Percentiles rank a stretch among this genome's conserved stretches.
Evolutionary conservation across 2,113 vertebrate species (phyloP).

Genomic region (Oxyura jamaicensis): DNA sequence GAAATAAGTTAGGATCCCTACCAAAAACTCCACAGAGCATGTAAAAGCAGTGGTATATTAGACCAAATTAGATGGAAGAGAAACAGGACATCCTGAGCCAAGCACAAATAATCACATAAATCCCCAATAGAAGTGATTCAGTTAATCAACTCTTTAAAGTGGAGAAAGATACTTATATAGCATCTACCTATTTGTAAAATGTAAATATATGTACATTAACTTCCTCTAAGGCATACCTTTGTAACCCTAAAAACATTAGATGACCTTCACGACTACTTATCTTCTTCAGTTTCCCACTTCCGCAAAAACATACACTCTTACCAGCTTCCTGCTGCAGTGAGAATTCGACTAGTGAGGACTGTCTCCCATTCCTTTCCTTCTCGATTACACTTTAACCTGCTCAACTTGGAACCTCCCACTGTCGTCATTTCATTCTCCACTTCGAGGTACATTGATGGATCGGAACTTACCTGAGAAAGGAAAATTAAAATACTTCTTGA

Average conservation of each 20-base stretch:
- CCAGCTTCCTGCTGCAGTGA: conserved; percentile 92
- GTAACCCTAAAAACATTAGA: neutral
- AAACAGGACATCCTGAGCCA: neutral
- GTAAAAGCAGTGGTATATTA: neutral
- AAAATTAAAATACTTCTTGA: neutral
- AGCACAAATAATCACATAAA: neutral
- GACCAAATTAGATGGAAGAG: neutral
- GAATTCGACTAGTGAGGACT: conserved; percentile 88
- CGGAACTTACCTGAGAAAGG: conserved; percentile 84
- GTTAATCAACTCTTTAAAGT: neutral
- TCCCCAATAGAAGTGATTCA: neutral
- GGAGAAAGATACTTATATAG: neutral
- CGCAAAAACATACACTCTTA: conserved; percentile 34
- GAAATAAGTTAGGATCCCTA: neutral
- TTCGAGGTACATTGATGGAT: conserved; percentile 91
- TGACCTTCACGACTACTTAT: neutral
- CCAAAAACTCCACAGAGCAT: neutral
- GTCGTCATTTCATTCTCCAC: conserved; percentile 92
- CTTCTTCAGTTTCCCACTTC: neutral
- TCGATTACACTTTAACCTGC: conserved; percentile 90
- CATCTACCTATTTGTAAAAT: neutral
- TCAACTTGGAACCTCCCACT: conserved; percentile 87
- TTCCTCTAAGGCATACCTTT: neutral
- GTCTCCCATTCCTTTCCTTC: conserved; percentile 94
- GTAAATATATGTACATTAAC: neutral